Percentiles rank a stretch among this genome's conserved stretches.
Evolutionary conservation across 2,888 invertebrate species (phyloP).

Genomic region (Lycocerus yunnanus): DNA sequence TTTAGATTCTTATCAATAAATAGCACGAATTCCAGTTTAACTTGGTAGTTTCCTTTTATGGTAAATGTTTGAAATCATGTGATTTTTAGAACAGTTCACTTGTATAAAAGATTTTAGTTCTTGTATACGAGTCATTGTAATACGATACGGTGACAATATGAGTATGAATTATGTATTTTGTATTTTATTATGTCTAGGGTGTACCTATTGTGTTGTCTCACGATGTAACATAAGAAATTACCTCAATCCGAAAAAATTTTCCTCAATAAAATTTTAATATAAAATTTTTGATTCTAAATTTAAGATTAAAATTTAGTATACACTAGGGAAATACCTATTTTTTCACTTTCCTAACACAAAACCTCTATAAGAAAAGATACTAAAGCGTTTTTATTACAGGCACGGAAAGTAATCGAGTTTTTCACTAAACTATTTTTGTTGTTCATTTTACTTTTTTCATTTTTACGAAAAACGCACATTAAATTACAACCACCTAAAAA

Average conservation of each 20-base stretch:
- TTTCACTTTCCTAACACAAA: neutral
- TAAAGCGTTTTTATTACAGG: neutral
- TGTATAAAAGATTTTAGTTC: conserved; percentile 14
- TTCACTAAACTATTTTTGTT: neutral
- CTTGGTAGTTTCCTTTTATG: conserved; percentile 46
- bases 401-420: neutral
- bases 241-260: conserved; percentile 4
- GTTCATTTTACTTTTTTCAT: neutral
- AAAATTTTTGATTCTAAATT: neutral
- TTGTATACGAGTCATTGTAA: conserved; percentile 28
- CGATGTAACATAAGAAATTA: conserved; percentile 19
- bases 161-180: conserved; percentile 30
- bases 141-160: conserved; percentile 30
- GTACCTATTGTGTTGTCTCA: conserved; percentile 24
- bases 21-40: conserved; percentile 45
- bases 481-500: neutral
- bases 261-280: neutral
- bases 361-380: neutral
- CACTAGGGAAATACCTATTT: neutral
- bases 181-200: conserved; percentile 24
- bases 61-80: conserved; percentile 35
- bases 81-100: conserved; percentile 15
- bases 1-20: conserved; percentile 50
- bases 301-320: neutral
- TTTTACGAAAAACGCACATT: neutral